phyloP scores from a whole-genome alignment of 2,113 vertebrate genomes.

The Anarrhichthys ocellatus region DNA sequence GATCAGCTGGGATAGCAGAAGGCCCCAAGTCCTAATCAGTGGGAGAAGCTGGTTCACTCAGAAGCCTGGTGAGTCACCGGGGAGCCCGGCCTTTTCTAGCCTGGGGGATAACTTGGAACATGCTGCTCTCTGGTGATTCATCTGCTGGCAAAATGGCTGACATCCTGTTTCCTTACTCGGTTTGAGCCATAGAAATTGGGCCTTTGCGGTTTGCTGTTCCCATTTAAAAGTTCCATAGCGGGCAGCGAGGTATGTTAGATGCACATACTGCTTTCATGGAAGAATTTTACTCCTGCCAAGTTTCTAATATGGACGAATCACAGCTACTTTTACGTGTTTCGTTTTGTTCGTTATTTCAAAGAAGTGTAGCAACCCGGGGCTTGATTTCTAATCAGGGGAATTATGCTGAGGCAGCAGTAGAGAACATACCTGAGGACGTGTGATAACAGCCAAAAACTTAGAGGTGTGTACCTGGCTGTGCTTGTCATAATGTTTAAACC shows the following conservation, averaged over 20 bases:
- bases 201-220: slow-evolving; percentile 36
- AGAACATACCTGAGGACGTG: slow-evolving; percentile 28
- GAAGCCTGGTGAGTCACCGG: slow-evolving; percentile 68
- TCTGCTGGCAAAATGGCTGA: slow-evolving; percentile 70
- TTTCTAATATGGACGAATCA: slow-evolving; percentile 18
- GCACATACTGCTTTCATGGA: slow-evolving; percentile 11
- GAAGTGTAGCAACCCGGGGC: neutral
- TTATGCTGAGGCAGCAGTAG: slow-evolving; percentile 31
- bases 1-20: slow-evolving; percentile 22
- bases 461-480: slow-evolving; percentile 26
- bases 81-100: slow-evolving; percentile 40
- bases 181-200: slow-evolving; percentile 32
- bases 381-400: neutral
- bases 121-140: slow-evolving; percentile 65
- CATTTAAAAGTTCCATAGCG: slow-evolving; percentile 31
- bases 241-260: slow-evolving; percentile 18
- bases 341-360: neutral
- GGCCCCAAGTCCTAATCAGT: slow-evolving; percentile 25
- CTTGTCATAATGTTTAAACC: neutral
- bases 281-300: slow-evolving; percentile 1
- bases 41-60: slow-evolving; percentile 47
- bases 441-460: slow-evolving; percentile 9
- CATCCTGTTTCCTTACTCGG: slow-evolving; percentile 67
- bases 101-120: slow-evolving; percentile 51
- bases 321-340: neutral